These are phyloP conservation scores for Leptonema lineaticorne DNA, from an alignment of 1,140 invertebrate genomes.

Conservation along the genomic window DNA sequence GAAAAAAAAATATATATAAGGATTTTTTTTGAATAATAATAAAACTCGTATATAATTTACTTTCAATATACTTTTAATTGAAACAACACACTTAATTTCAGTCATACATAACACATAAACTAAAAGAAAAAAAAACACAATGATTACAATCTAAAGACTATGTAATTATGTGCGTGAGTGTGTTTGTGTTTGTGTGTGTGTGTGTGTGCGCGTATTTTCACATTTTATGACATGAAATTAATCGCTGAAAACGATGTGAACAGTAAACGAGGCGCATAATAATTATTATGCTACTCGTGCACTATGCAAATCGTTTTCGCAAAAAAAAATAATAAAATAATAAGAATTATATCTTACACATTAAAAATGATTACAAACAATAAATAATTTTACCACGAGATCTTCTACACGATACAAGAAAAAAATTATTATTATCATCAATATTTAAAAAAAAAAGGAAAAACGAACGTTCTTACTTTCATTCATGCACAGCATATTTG, in stretches of 20 bases:
- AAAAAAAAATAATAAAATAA: neutral
- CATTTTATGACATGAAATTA: too few relatives aligned
- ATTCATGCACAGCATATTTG: slow-evolving; percentile 37
- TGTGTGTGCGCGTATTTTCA: slow-evolving; percentile 9
- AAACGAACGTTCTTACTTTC: slow-evolving; percentile 28
- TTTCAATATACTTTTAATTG: slow-evolving; percentile 31
- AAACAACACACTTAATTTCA: slow-evolving; percentile 38
- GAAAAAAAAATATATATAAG: neutral
- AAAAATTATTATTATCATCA: too few relatives aligned
- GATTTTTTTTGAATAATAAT: neutral
- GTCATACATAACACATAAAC: slow-evolving; percentile 38
- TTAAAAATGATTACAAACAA: slow-evolving; percentile 1
- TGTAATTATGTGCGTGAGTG: neutral
- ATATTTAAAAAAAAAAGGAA: too few relatives aligned
- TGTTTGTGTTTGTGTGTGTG: neutral
- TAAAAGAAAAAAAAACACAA: slow-evolving; percentile 21
- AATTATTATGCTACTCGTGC: too few relatives aligned
- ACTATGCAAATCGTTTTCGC: neutral
- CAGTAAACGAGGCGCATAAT: slow-evolving; percentile 4
- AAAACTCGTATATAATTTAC: slow-evolving; percentile 3
- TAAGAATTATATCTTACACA: too few relatives aligned
- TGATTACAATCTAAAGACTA: slow-evolving; percentile 1
- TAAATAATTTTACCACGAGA: slow-evolving; percentile 34
- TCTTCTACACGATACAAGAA: too few relatives aligned
- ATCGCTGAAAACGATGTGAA: slow-evolving; percentile 30